phyloP scores from a whole-genome alignment of 2,797 vertebrate genomes.

The Hypotaenidia philippensis region DNA sequence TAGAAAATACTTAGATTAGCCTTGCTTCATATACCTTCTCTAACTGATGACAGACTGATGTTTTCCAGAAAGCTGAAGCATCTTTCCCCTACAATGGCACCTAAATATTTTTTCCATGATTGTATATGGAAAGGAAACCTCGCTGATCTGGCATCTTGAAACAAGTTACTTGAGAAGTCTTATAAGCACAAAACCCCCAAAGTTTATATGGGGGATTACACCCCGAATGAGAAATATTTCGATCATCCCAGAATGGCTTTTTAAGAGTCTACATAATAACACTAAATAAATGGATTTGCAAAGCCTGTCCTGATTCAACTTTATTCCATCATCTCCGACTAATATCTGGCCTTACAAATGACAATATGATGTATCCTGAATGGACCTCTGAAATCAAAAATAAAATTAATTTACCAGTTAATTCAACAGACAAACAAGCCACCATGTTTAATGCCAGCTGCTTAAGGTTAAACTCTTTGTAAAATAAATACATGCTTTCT shows the following conservation, averaged over 20 bases:
- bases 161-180: not conserved
- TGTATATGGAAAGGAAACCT: not conserved
- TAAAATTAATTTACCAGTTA: not conserved
- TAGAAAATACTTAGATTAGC: not conserved
- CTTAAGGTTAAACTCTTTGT: not conserved
- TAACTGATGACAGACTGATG: not conserved
- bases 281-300: not conserved
- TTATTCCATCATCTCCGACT: not conserved
- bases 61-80: not conserved
- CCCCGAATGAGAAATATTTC: not conserved
- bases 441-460: not conserved
- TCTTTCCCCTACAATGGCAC: not conserved
- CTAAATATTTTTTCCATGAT: not conserved
- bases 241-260: not conserved
- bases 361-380: not conserved
- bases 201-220: not conserved
- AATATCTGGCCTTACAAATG: not conserved
- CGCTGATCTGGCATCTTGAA: not conserved
- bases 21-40: not conserved
- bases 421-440: not conserved
- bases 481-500: not conserved
- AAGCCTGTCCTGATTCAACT: not conserved
- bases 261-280: not conserved
- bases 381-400: not conserved
- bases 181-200: not conserved